Conservation (phyloP, 2,888 invertebrate genomes). For the Cyclophora albipunctata region DNA sequence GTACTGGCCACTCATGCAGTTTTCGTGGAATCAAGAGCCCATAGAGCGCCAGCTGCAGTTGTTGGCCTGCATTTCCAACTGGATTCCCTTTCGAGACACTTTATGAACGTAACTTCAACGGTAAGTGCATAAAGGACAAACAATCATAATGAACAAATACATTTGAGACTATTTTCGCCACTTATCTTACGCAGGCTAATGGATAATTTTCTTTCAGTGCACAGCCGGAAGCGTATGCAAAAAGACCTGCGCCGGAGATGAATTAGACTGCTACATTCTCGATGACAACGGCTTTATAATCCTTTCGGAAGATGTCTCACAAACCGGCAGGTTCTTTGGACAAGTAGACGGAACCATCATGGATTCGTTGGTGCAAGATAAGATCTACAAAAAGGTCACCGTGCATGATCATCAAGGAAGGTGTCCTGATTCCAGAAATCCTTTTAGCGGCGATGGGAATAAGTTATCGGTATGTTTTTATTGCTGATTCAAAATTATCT, state of each 20-base stretch:
- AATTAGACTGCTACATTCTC: slow-evolving; percentile 92
- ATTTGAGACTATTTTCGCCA: neutral
- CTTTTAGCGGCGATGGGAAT: slow-evolving; percentile 72
- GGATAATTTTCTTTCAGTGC: slow-evolving; percentile 70
- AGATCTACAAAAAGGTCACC: slow-evolving; percentile 90
- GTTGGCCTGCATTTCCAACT: slow-evolving; percentile 94
- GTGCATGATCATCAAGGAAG: slow-evolving; percentile 93
- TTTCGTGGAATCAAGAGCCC: slow-evolving; percentile 87
- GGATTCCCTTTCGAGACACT: slow-evolving; percentile 86
- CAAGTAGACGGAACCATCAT: slow-evolving; percentile 96
- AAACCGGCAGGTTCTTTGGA: slow-evolving; percentile 94
- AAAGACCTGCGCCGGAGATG: slow-evolving; percentile 90
- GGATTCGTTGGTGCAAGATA: slow-evolving; percentile 93
- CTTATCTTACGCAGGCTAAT: no score
- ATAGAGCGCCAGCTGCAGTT: slow-evolving; percentile 91
- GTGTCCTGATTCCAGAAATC: slow-evolving; percentile 82
- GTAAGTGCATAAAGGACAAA: slow-evolving; percentile 63
- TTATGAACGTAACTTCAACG: slow-evolving; percentile 90
- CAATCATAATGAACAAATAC: neutral
- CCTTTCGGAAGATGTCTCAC: slow-evolving; percentile 88
- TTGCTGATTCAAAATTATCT: no score
- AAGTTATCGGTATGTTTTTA: slow-evolving; percentile 40
- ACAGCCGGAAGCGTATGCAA: slow-evolving; percentile 81
- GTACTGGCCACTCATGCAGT: slow-evolving; percentile 95
- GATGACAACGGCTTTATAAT: slow-evolving; percentile 97